A percentile compares a stretch with the other conserved stretches of the same genome.
phyloP scores from a whole-genome alignment of 2,797 vertebrate species.

The Microctenopoma steveboyesi region DNA sequence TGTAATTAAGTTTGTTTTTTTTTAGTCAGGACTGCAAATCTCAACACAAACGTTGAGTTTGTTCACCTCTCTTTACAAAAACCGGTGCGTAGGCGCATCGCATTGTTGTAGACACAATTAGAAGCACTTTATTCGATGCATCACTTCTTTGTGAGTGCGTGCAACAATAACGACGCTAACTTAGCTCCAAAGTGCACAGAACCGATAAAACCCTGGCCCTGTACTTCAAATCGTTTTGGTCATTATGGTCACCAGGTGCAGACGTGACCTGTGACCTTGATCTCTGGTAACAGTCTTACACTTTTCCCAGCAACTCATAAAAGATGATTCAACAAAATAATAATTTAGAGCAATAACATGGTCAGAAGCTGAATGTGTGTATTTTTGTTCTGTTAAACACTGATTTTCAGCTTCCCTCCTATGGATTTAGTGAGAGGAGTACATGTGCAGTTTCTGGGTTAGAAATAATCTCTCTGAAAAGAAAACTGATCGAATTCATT shows the following conservation, averaged over 20 bases:
- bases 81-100: conserved; percentile 29
- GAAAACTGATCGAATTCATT: too few relatives aligned
- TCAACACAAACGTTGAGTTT: conserved; percentile 29
- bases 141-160: conserved; percentile 20
- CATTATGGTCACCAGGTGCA: conserved; percentile 63
- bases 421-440: too few relatives aligned
- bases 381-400: too few relatives aligned
- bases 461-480: too few relatives aligned
- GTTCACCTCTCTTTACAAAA: conserved; percentile 28
- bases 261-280: conserved; percentile 56
- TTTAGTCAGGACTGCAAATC: conserved; percentile 21
- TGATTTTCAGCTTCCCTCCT: too few relatives aligned
- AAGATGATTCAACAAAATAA: background rate
- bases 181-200: conserved; percentile 44
- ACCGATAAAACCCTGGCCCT: conserved; percentile 59
- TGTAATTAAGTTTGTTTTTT: conserved; percentile 69
- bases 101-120: conserved; percentile 14
- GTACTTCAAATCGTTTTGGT: conserved; percentile 57
- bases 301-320: background rate
- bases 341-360: background rate
- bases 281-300: conserved; percentile 16
- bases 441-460: too few relatives aligned
- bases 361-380: too few relatives aligned
- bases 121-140: conserved; percentile 21
- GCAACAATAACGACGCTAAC: conserved; percentile 46